Evolutionary conservation across 2,888 invertebrate species (phyloP), one percentile per base, ranked within the genome.

Genomic region (Thera britannica): DNA sequence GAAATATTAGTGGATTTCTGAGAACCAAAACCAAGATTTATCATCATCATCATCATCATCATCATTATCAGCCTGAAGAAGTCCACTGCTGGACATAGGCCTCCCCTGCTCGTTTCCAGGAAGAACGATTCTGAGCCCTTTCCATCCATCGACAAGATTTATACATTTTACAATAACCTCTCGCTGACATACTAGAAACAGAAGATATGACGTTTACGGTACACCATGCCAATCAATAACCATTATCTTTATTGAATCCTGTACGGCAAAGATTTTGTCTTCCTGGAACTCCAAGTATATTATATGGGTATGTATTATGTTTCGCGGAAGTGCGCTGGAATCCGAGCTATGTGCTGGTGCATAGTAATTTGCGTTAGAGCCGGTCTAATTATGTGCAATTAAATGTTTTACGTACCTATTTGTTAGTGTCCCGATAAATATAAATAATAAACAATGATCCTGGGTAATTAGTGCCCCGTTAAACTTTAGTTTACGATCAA

Each of bases 341-440:
- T 58, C 2, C 35, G 9, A 48, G 48, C 6, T 58, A 46, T 57
- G 54, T 52, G 23, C 23, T 23, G 23, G 23, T 23, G 48, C 54
- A 52, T 61, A 54, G 57, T 56, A 58, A 49, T 62, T 67, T 62
- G 11, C 58, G 41, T 38, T 11, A 49, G 6, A 9, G 34, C n/a
- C 8, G 54, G 52, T 46, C 41, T 67, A 67, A 67, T 67, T 67
- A 46, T 48, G 11, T 11, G 58, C 54, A 54, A 62, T 67, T 67
- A 62, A 49, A 48, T 46, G 44, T 46, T 9, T 7, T 7, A 9
- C 9, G n/a, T 36, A 55, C 6, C 12, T 61, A 58, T 62, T 54
- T 62, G 38, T 34, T 55, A 46, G 5, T 35, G 41, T 58, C 58
- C 46, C 38, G 5, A 38, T 41, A 23, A 23, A 23, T 23, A 23